Percentiles rank a stretch among this genome's conserved stretches.
Evolutionary conservation across 2,113 vertebrate species (phyloP).

Genomic region (Prochilodus magdalenae): DNA sequence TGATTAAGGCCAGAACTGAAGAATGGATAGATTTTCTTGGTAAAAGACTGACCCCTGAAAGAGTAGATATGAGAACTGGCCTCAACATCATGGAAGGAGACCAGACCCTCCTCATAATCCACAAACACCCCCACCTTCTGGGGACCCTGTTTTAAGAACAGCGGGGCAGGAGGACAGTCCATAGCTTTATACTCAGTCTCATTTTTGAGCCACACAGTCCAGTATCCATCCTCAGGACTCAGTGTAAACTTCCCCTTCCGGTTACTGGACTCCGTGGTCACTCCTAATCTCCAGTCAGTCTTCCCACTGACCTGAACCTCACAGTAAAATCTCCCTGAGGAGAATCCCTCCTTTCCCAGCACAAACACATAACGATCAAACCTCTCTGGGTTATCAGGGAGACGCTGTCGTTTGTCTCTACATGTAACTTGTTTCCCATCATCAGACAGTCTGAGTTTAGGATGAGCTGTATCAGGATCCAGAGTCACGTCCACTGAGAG

Average conservation of each 20-base stretch:
- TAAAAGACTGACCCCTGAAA: constrained; percentile 9
- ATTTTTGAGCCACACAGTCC: not conserved
- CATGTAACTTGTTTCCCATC: constrained; percentile 22
- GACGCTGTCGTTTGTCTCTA: not conserved
- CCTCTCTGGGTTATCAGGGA: not conserved
- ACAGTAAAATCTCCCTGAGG: constrained; percentile 27
- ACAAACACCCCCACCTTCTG: constrained; percentile 27
- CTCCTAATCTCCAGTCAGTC: constrained; percentile 5
- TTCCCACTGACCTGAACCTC: constrained; percentile 25
- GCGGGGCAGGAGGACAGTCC: not conserved
- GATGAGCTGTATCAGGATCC: constrained; percentile 26
- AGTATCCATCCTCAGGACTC: not conserved
- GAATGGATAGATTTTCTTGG: not conserved
- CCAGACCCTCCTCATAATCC: constrained; percentile 17
- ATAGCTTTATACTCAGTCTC: not conserved
- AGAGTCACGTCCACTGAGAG: not conserved
- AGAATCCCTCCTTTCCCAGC: constrained; percentile 26
- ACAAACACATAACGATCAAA: not conserved
- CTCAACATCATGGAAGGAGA: constrained; percentile 14
- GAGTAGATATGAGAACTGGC: not conserved
- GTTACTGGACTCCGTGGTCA: not conserved
- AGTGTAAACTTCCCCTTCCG: not conserved
- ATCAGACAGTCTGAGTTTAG: constrained; percentile 25
- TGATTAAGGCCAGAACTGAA: not conserved
- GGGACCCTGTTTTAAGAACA: not conserved